Evolutionary conservation across 2,888 invertebrate genomes (phyloP).

Genomic region (Koerneria pararmatus): DNA sequence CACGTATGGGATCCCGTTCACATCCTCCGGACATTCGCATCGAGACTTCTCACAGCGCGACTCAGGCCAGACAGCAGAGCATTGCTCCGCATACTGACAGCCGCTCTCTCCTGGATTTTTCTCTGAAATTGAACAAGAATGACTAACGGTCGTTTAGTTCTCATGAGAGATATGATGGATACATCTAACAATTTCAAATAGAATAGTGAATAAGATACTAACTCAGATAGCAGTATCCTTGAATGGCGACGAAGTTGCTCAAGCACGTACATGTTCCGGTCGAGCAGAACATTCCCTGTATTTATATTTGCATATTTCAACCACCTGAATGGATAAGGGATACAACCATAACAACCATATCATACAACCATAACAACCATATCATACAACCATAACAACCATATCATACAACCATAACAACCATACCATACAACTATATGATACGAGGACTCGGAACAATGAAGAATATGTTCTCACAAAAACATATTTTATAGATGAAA

Average conservation of each 20-base stretch:
- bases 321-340: background rate
- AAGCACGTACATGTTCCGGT: constrained; percentile 58
- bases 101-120: constrained; percentile 58
- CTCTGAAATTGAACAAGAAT: constrained; percentile 33
- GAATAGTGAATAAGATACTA: constrained; percentile 8
- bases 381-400: background rate
- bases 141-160: too few species aligned
- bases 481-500: too few species aligned
- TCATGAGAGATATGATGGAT: too few species aligned
- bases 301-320: background rate
- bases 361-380: too few species aligned
- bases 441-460: too few species aligned
- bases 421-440: too few species aligned
- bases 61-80: constrained; percentile 57
- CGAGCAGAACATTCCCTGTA: constrained; percentile 59
- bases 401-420: too few species aligned
- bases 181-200: background rate
- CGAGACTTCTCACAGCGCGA: constrained; percentile 54
- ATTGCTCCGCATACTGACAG: constrained; percentile 57
- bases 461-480: too few species aligned
- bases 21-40: constrained; percentile 58
- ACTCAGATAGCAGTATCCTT: constrained; percentile 58
- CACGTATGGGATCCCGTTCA: constrained; percentile 58
- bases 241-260: constrained; percentile 58
- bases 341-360: too few species aligned